Conservation (phyloP, 1,140 invertebrate species). For the Ditylenchus dipsaci region DNA sequence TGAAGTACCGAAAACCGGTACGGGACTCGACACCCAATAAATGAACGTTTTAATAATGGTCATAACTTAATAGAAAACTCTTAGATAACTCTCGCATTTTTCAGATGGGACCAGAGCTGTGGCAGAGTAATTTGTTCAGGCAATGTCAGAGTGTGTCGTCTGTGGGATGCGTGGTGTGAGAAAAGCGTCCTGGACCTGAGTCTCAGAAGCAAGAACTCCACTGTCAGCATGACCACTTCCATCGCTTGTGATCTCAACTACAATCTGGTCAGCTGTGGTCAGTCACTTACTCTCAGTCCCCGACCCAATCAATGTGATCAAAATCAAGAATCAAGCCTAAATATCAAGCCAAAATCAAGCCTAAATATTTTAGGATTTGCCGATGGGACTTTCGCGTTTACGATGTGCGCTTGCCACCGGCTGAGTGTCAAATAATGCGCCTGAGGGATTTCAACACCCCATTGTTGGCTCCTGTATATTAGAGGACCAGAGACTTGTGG, state of each 20-base stretch:
- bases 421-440: conserved; percentile 38
- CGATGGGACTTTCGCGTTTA: conserved; percentile 46
- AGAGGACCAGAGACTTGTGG: conserved; percentile 25
- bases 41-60: no score
- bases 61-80: no score
- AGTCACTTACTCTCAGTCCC: neutral
- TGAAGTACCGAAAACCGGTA: no score
- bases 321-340: neutral
- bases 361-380: conserved; percentile 33
- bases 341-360: neutral
- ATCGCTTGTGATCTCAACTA: conserved; percentile 28
- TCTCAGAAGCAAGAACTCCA: conserved; percentile 27
- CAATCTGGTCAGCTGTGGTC: conserved; percentile 38
- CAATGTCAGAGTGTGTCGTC: conserved; percentile 44
- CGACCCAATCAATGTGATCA: no score
- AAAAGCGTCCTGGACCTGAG: conserved; percentile 24
- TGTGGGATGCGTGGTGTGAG: conserved; percentile 53
- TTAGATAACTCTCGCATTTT: no score
- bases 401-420: conserved; percentile 31
- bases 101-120: conserved; percentile 51
- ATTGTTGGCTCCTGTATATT: conserved; percentile 29
- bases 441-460: conserved; percentile 41
- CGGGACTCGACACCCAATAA: no score
- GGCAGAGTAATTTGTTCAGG: conserved; percentile 46
- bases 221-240: conserved; percentile 21